These are phyloP conservation scores for Lysiphlebus fabarum DNA, from an alignment of 1,140 invertebrate species.

Conservation along the genomic window DNA sequence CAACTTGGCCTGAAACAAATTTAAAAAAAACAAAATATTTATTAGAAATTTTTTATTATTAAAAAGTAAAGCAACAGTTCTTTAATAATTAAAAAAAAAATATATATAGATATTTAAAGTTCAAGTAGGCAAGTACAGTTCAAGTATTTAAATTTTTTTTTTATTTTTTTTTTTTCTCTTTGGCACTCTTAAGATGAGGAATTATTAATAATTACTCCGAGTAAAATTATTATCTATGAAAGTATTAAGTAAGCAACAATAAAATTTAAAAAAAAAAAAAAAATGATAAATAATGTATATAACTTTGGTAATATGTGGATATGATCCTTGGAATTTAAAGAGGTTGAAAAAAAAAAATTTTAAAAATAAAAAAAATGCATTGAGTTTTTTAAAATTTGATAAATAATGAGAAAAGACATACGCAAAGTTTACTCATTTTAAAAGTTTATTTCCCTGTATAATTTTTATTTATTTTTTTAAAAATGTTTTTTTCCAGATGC, in stretches of 20 bases:
- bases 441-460: slow-evolving; percentile 36
- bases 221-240: slow-evolving; percentile 20
- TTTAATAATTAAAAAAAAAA: not conserved
- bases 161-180: too few relatives aligned
- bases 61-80: not conserved
- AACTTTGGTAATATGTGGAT: slow-evolving; percentile 48
- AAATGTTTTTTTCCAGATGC: slow-evolving; percentile 19
- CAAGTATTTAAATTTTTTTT: too few relatives aligned
- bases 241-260: slow-evolving; percentile 22
- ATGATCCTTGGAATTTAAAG: slow-evolving; percentile 10
- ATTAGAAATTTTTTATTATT: not conserved
- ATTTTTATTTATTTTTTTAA: slow-evolving; percentile 22
- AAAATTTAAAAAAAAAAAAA: not conserved
- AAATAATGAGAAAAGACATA: slow-evolving; percentile 42
- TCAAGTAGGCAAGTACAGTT: too few relatives aligned
- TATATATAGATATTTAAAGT: too few relatives aligned
- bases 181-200: too few relatives aligned
- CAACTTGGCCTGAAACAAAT: slow-evolving; percentile 79
- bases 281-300: slow-evolving; percentile 17
- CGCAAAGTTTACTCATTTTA: slow-evolving; percentile 47
- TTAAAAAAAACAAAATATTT: slow-evolving; percentile 30
- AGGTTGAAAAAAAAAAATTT: slow-evolving; percentile 15
- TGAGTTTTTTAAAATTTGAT: slow-evolving; percentile 23
- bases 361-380: slow-evolving; percentile 14
- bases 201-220: slow-evolving; percentile 27